phyloP scores from a whole-genome alignment of 2,797 vertebrate genomes.

The Fundulus diaphanus region DNA sequence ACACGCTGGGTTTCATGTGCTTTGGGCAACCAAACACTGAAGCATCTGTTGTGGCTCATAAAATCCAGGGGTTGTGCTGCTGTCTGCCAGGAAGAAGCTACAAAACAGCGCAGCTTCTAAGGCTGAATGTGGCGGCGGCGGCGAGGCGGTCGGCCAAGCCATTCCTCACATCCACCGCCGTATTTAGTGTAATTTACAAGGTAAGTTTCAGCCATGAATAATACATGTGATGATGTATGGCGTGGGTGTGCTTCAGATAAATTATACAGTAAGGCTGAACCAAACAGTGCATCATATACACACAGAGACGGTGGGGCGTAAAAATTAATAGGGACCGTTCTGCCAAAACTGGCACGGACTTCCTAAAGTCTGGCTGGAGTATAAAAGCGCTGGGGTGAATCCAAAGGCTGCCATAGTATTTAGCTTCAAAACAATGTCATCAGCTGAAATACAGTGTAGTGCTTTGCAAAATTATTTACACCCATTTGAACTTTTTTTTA shows the following conservation, averaged over 20 bases:
- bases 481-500: neutral
- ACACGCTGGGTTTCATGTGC: slow-evolving; percentile 47
- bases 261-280: slow-evolving; percentile 55
- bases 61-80: slow-evolving; percentile 70
- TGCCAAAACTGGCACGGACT: slow-evolving; percentile 55
- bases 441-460: neutral
- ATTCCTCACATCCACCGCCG: slow-evolving; percentile 59
- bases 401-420: slow-evolving; percentile 35
- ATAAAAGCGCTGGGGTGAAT: slow-evolving; percentile 44
- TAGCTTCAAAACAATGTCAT: neutral
- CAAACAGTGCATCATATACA: slow-evolving; percentile 49
- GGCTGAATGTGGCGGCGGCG: slow-evolving; percentile 6
- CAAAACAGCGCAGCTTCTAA: slow-evolving; percentile 53
- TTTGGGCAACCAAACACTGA: slow-evolving; percentile 49
- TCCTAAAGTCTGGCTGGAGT: slow-evolving; percentile 51
- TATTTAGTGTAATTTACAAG: slow-evolving; percentile 70
- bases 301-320: slow-evolving; percentile 57
- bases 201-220: slow-evolving; percentile 75
- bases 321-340: slow-evolving; percentile 52
- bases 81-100: slow-evolving; percentile 63
- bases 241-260: slow-evolving; percentile 47
- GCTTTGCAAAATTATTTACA: neutral
- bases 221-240: slow-evolving; percentile 71
- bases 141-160: slow-evolving; percentile 58
- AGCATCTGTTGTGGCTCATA: slow-evolving; percentile 57